Percentiles rank a stretch among this genome's conserved stretches.
Conservation (phyloP, 2,797 vertebrate species). For the Pangasius macronema region DNA sequence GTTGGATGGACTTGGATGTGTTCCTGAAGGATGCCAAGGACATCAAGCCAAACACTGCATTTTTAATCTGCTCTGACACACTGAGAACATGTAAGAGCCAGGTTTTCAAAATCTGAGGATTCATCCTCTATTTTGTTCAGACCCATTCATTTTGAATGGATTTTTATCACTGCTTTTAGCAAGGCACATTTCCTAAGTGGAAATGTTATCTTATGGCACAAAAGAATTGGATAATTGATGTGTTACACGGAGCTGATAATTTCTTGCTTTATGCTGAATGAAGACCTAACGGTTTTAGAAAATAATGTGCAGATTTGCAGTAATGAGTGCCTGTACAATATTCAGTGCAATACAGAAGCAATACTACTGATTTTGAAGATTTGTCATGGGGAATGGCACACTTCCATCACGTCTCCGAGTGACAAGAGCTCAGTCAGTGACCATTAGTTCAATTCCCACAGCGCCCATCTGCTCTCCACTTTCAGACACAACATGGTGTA, state of each 20-base stretch:
- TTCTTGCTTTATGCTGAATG: background rate
- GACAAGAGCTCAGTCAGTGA: conserved; percentile 9
- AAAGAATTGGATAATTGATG: background rate
- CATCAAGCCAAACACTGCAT: conserved; percentile 66
- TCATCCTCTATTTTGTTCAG: conserved; percentile 20
- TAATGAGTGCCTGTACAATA: background rate
- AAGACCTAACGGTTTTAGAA: background rate
- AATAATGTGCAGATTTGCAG: background rate
- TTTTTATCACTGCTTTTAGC: background rate
- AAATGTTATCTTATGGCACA: background rate
- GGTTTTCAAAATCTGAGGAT: conserved; percentile 31
- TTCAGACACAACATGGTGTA: background rate
- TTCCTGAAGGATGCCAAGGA: conserved; percentile 63
- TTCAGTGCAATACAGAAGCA: background rate
- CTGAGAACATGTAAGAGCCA: conserved; percentile 47
- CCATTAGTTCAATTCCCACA: conserved; percentile 33
- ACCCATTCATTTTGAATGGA: conserved; percentile 18
- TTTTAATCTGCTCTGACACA: conserved; percentile 63
- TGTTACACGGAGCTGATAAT: background rate
- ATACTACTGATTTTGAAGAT: background rate
- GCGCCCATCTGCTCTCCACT: conserved; percentile 6
- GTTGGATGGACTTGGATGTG: conserved; percentile 59
- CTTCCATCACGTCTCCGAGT: conserved; percentile 10
- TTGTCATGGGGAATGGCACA: background rate
- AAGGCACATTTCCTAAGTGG: background rate